Evolutionary conservation across 2,113 vertebrate genomes (phyloP), one percentile per base, ranked within the genome.

Genomic region (Lamprologus sp.): DNA sequence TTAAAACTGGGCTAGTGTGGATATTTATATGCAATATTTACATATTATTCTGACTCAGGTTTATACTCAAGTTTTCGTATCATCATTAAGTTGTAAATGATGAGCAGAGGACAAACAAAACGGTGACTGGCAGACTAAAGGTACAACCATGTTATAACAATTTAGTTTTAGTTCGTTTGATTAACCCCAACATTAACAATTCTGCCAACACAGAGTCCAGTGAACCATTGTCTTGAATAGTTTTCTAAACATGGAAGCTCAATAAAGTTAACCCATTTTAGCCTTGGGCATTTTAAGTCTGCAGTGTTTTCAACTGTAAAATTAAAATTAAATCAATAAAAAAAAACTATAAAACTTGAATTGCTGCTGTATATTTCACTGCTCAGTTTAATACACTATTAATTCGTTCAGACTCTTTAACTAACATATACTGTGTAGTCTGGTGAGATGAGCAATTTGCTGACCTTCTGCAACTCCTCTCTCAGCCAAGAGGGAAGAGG

Each of bases 381-480:
- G 26, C 47, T 77, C 17, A n/a, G 26, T 33, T 49, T 77, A 77
- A 77, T 31, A 51, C 5, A n/a, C 73, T 77, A 31, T 31, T 49
- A 77, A 77, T 77, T 33, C 1, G 1, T n/a, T 77, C 26, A 51
- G 26, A 51, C 42, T 31, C 17, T 51, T 77, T 13, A 77, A 33
- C 73, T 51, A 51, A 49, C 26, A 77, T 77, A 77, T 77, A 51
- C 7, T 17, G 19, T 63, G 17, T 63, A 31, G 15, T 17, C 2
- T 63, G 19, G 31, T 77, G 54, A 81, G 60, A 84, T 70, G 63
- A 51, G 53, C 35, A 84, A 87, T 84, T 96, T 96, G 96, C 98
- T 98, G 93, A 99, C 97, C 96, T 99, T 99, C 96, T 99, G 98
- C 9, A 99, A 96, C 91, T 99, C 99, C 90, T 99, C 98, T 93